Base-by-base conservation (phyloP, 1,140 invertebrate species). In the Pseudomyrmex flavicornis region DNA sequence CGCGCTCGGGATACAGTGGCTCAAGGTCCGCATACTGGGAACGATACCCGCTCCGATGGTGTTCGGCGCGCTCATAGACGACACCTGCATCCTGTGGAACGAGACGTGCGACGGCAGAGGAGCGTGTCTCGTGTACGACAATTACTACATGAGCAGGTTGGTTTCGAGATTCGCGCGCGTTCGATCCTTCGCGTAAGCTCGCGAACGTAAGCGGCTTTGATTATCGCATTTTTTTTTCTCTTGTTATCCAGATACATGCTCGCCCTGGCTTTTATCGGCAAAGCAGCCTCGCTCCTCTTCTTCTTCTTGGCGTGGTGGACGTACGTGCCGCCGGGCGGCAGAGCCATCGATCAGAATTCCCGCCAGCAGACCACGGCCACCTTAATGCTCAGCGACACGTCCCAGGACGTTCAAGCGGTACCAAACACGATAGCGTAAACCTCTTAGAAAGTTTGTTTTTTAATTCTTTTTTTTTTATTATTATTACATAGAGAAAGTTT, bases 1-100 rank as follows among this genome's bases (percentile, higher is more conserved):
- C 94, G 97, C 97, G 1, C 93, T 98, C 46, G 98, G 98, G 0
- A 96, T 98, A 88, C 98, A 98, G 92, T 98, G 97, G 97, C 97
- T 98, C 44, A 96, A 97, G 84, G 97, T 98, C 8, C 95, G 98
- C 17, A 91, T 97, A 61, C 88, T 96, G 91, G 97, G 97, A n/a
- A 98, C 97, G 3, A 98, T 98, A 89, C 98, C 98, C 1, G 97
- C 97, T 15, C 98, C 98, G 0, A 96, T 98, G 75, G 95, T 98
- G 74, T 98, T 98, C 93, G 98, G 98, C 0, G 96, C 96, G 79
- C 95, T 97, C 17, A 98, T 98, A 79, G 98, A 98, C 91, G 95
- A 97, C 26, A 96, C 97, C 0, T 98, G 98, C 91, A 95, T 97
- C 52, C 92, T 98, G 52, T 98, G 98, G 98, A 95, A 96, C 62